These are phyloP conservation scores for Aspidapion aeneum DNA, from an alignment of 2,888 invertebrate species.

Conservation along the genomic window DNA sequence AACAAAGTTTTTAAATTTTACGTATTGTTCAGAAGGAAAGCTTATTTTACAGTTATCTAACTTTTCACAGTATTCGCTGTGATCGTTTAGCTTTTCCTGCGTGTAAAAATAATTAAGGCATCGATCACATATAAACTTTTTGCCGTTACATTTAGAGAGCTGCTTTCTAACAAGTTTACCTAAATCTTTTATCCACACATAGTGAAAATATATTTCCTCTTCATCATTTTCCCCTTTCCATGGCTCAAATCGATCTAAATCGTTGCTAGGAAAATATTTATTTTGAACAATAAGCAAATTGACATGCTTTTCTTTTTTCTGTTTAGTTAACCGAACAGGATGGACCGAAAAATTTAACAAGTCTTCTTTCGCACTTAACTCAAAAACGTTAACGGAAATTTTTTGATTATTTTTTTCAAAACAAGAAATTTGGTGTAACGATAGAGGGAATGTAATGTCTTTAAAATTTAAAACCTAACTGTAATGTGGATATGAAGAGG, in stretches of 20 bases:
- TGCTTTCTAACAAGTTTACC: conserved; percentile 3
- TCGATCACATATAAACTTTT: conserved; percentile 22
- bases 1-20: conserved; percentile 9
- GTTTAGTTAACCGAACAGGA: not conserved
- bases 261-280: conserved; percentile 1
- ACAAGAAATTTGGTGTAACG: conserved; percentile 22
- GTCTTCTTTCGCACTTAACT: not conserved
- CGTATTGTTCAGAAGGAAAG: conserved; percentile 7
- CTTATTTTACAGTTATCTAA: conserved; percentile 14
- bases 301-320: conserved; percentile 4
- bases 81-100: conserved; percentile 9
- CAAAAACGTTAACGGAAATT: conserved; percentile 26
- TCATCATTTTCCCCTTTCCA: not conserved
- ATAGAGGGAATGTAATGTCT: conserved; percentile 26
- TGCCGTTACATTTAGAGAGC: conserved; percentile 8
- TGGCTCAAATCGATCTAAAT: not conserved
- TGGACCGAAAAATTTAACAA: not conserved
- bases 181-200: not conserved
- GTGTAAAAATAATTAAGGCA: conserved; percentile 27
- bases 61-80: conserved; percentile 8
- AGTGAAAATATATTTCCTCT: not conserved
- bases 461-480: conserved; percentile 28
- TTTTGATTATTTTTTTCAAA: conserved; percentile 27
- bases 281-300: conserved; percentile 16
- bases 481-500: conserved; percentile 29